Evolutionary conservation across 2,888 invertebrate species (phyloP).

Genomic region (Cataglyphis cursor): DNA sequence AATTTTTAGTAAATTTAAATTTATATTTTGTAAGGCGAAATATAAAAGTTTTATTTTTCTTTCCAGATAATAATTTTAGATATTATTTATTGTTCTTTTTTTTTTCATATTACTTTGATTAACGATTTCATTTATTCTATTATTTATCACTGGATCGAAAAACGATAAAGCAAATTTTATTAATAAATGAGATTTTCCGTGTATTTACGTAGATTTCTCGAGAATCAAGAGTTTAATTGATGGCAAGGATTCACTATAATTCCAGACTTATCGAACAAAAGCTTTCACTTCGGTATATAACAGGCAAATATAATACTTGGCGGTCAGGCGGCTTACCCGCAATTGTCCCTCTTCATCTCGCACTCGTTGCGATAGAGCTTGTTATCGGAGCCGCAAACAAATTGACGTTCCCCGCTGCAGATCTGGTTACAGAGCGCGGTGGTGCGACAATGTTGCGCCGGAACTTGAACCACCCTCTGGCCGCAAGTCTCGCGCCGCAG

Average conservation of each 20-base stretch:
- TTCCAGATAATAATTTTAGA: neutral
- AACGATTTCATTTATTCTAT: constrained; percentile 11
- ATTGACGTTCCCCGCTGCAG: constrained; percentile 91
- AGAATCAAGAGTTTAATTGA: neutral
- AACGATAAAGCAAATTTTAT: neutral
- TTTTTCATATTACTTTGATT: neutral
- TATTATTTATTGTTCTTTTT: neutral
- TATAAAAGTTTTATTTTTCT: neutral
- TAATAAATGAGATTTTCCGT: neutral
- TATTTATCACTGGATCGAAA: neutral
- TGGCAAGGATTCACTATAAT: neutral
- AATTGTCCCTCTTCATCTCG: constrained; percentile 96
- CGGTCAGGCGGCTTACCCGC: constrained; percentile 89
- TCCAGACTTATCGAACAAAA: constrained; percentile 11
- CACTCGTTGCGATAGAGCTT: constrained; percentile 96
- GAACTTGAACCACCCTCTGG: constrained; percentile 94
- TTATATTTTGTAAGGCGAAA: neutral
- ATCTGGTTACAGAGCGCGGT: constrained; percentile 94
- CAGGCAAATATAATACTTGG: constrained; percentile 3
- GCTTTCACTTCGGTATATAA: neutral
- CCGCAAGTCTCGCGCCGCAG: constrained; percentile 94
- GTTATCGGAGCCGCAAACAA: constrained; percentile 96
- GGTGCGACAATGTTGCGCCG: constrained; percentile 94
- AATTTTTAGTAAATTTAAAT: neutral
- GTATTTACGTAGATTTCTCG: neutral